Base-by-base conservation (phyloP, 1,140 invertebrate genomes). In the Yoshiicerus persimilis region DNA sequence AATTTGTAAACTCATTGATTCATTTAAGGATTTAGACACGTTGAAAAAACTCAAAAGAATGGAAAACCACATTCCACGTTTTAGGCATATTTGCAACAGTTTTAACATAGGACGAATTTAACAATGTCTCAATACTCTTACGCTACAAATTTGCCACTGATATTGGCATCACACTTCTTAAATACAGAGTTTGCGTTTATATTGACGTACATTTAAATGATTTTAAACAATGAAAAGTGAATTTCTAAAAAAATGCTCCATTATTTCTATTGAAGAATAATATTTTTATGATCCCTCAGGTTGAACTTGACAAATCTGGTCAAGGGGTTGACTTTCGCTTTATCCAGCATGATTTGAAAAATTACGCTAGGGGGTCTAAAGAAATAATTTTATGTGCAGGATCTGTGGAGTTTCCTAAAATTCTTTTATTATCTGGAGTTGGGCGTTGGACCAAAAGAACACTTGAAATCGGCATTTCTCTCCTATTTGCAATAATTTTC, bases 381-480 rank as follows among this genome's bases (percentile, higher is more conserved):
- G 92, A 92, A 89, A 88, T 92, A 1, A 92, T 92, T 4, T 11
- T 92, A 1, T 91, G 91, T 32, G 90, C 88, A 2, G 92, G 91
- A 38, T 64, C 90, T 16, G 23, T 92, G 0, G 91, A 91, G n/a
- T 89, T 90, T 1, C 90, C 91, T 34, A 90, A 92, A 87, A 56
- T 93, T 13, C 88, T 93, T 1, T 92, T 93, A 91, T 86, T 93
- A 1, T 93, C 92, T 38, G 93, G 93, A 38, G 91, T 94, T 80
- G n/a, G n/a, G n/a, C n/a, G n/a, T n/a, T n/a, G 93, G 93, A 32
- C 92, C 92, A 0, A 91, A 89, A 23, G 88, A 90, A 9, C 92
- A 94, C 87, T 86, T 93, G 8, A 30, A 90, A 16, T 87, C 88
- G 2, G 27, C n/a, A n/a, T n/a, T n/a, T n/a, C n/a, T n/a, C n/a